Percentiles rank a stretch among this genome's conserved stretches.
phyloP scores from a whole-genome alignment of 2,797 vertebrate species.

The Arrhamphus sclerolepis region DNA sequence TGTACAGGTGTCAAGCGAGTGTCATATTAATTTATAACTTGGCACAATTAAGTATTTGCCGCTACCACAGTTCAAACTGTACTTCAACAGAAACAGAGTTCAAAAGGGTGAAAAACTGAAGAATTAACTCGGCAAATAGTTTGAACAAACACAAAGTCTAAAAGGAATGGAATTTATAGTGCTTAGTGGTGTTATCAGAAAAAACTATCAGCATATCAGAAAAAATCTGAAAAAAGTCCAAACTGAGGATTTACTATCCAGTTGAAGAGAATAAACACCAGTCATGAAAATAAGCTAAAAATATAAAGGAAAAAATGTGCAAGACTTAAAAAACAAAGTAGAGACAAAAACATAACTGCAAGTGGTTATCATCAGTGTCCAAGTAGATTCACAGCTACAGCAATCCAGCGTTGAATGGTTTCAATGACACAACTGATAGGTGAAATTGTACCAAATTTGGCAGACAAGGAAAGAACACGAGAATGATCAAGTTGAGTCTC shows the following conservation, averaged over 20 bases:
- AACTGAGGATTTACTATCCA: slow-evolving; percentile 4
- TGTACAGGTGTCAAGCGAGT: too few relatives aligned
- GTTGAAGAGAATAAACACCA: not conserved
- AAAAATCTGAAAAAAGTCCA: too few relatives aligned
- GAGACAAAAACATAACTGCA: too few relatives aligned
- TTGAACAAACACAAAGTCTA: slow-evolving; percentile 31
- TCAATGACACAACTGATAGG: too few relatives aligned
- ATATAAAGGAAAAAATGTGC: slow-evolving; percentile 4
- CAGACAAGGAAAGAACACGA: too few relatives aligned
- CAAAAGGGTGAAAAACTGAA: not conserved
- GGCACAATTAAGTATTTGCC: not conserved
- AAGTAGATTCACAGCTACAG: too few relatives aligned
- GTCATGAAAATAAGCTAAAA: not conserved
- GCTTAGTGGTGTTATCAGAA: slow-evolving; percentile 6
- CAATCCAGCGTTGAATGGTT: too few relatives aligned
- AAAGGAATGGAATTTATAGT: slow-evolving; percentile 13
- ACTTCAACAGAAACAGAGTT: not conserved
- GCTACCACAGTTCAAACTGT: not conserved
- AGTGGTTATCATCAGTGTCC: too few relatives aligned
- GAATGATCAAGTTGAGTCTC: too few relatives aligned
- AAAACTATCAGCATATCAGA: too few relatives aligned
- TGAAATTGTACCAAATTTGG: too few relatives aligned
- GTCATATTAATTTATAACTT: too few relatives aligned
- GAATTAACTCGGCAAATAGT: slow-evolving; percentile 15
- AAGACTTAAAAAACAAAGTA: not conserved